These are phyloP conservation scores for Polydrusus cervinus DNA, from an alignment of 2,888 invertebrate genomes.

Conservation along the genomic window DNA sequence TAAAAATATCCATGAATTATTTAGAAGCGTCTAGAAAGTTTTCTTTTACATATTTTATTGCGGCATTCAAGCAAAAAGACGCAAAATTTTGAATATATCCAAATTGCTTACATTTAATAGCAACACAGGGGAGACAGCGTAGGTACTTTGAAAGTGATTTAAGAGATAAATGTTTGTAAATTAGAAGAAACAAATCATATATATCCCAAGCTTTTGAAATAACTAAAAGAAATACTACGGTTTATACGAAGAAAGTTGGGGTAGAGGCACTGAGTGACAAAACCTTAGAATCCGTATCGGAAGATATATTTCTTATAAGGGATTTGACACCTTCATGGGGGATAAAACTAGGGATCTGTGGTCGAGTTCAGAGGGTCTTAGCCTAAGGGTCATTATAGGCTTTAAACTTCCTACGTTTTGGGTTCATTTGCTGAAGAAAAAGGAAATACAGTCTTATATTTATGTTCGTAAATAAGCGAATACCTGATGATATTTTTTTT, in stretches of 20 bases:
- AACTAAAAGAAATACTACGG: neutral
- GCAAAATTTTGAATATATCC: conserved; percentile 4
- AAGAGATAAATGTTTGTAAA: no score
- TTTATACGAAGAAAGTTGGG: neutral
- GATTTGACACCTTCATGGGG: neutral
- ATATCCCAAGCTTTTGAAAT: neutral
- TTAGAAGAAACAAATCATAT: no score
- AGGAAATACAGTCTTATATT: no score
- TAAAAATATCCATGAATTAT: neutral
- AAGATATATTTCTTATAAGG: conserved; percentile 8
- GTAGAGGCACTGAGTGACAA: neutral
- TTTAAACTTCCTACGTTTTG: neutral
- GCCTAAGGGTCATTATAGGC: neutral
- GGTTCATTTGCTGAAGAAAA: no score
- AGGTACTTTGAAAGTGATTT: neutral
- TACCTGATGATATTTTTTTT: no score
- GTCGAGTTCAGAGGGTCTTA: neutral
- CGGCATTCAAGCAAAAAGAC: neutral
- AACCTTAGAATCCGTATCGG: neutral
- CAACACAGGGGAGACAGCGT: neutral
- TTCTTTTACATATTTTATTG: conserved; percentile 14
- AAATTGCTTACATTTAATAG: conserved; percentile 8
- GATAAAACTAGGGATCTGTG: neutral
- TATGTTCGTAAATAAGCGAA: no score
- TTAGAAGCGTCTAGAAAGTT: neutral